These are phyloP conservation scores for Dysmachus trigonus DNA, from an alignment of 2,888 invertebrate genomes.

Conservation along the genomic window DNA sequence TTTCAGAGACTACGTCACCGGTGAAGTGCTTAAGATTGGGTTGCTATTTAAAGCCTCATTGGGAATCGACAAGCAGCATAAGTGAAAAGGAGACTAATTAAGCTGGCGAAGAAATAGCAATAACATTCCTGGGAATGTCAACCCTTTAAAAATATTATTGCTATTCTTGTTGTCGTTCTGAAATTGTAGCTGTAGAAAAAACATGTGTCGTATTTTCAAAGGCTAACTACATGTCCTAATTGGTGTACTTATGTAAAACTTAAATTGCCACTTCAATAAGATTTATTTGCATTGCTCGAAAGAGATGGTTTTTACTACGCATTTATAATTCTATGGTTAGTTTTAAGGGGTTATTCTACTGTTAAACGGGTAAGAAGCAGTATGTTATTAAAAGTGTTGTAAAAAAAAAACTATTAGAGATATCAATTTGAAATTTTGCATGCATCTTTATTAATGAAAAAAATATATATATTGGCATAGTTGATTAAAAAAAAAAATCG, in stretches of 20 bases:
- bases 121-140: background rate
- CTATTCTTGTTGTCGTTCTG: background rate
- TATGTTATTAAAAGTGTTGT: too few relatives aligned
- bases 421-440: too few relatives aligned
- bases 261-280: background rate
- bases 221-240: background rate
- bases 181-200: background rate
- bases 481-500: too few relatives aligned
- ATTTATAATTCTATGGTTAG: too few relatives aligned
- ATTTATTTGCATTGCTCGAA: too few relatives aligned
- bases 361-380: too few relatives aligned
- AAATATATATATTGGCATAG: too few relatives aligned
- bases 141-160: background rate
- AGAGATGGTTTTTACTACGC: too few relatives aligned
- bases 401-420: too few relatives aligned
- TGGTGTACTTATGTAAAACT: background rate
- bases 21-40: background rate
- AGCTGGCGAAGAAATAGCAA: background rate
- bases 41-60: background rate
- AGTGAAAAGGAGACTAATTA: background rate
- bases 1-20: background rate
- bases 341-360: too few relatives aligned
- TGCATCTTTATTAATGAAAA: too few relatives aligned
- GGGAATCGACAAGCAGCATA: background rate
- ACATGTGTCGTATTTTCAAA: background rate